phyloP scores from a whole-genome alignment of 2,888 invertebrate species.

The Polymixis lichenea region DNA sequence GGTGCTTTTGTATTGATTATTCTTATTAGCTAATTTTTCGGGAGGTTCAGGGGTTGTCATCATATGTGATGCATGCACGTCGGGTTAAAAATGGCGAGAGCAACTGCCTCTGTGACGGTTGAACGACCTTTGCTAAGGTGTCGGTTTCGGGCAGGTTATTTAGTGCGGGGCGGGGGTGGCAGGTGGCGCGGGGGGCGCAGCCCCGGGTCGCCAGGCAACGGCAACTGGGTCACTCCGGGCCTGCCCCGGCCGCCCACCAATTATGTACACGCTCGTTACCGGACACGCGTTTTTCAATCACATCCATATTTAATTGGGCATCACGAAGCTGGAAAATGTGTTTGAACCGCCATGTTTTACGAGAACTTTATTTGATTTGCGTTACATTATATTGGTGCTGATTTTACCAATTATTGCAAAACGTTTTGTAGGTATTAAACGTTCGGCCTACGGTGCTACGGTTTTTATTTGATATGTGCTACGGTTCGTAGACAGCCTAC shows the following conservation, averaged over 20 bases:
- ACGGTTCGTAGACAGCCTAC: constrained; percentile 53
- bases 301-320: constrained; percentile 91
- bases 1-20: constrained; percentile 36
- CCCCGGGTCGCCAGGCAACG: constrained; percentile 88
- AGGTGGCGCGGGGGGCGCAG: constrained; percentile 71
- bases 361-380: constrained; percentile 81
- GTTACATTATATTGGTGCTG: constrained; percentile 66
- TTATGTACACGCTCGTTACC: constrained; percentile 91
- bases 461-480: constrained; percentile 29
- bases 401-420: constrained; percentile 56
- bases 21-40: background rate
- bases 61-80: constrained; percentile 56
- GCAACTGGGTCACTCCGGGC: constrained; percentile 90
- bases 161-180: constrained; percentile 79
- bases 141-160: constrained; percentile 90
- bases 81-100: constrained; percentile 78
- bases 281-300: constrained; percentile 91
- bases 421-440: constrained; percentile 39
- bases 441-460: constrained; percentile 51
- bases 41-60: constrained; percentile 22
- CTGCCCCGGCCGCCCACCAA: constrained; percentile 87
- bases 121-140: constrained; percentile 90
- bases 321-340: constrained; percentile 89
- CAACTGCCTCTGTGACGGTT: constrained; percentile 84
- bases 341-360: constrained; percentile 87